Base-by-base conservation (phyloP, 2,113 vertebrate genomes). In the Taurulus bubalis region DNA sequence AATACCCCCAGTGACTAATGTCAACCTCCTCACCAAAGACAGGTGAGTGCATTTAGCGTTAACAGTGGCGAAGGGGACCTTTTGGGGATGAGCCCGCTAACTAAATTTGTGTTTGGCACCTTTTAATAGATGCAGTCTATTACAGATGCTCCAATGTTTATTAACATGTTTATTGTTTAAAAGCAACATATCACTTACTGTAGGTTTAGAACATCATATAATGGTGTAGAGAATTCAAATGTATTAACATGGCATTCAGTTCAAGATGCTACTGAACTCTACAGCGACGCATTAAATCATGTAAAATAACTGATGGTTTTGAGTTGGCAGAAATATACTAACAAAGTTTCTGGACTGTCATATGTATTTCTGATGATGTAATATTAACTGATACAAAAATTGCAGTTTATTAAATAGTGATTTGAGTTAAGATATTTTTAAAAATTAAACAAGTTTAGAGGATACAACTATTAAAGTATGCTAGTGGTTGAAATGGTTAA, bases 21-120 rank as follows among this genome's bases (percentile, higher is more conserved):
- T 98, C 94, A 95, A 95, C 18, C 97, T 98, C 90, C 92, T 95
- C 71, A 96, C 96, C 94, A 98, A 99, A 95, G 98, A 99, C 81
- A 92, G 97, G 98, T 99, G 14, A 24, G 75, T 26, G n/a, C 8
- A 24, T 32, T 26, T 59, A 5, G 4, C 0, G 0, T 24, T 3
- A 38, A 18, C 53, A 14, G 65, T 36, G 24, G 16, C 6, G 14
- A 28, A 14, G 1, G 38, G 22, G 36, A 2, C 11, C 15, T 10
- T 56, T 67, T 68, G 9, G 26, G 24, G 22, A 38, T 15, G 47
- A 40, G 58, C 15, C 15, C 34, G 18, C 18, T 36, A 24, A 70
- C 11, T 9, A 9, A 24, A 32, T 20, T 7, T 32, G 47, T 69
- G 11, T 11, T 22, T 18, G 36, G 18, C 28, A 38, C 42, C 59